Percentiles rank a stretch among this genome's conserved stretches.
Evolutionary conservation across 2,113 vertebrate species (phyloP).

Genomic region (Colaptes auratus): DNA sequence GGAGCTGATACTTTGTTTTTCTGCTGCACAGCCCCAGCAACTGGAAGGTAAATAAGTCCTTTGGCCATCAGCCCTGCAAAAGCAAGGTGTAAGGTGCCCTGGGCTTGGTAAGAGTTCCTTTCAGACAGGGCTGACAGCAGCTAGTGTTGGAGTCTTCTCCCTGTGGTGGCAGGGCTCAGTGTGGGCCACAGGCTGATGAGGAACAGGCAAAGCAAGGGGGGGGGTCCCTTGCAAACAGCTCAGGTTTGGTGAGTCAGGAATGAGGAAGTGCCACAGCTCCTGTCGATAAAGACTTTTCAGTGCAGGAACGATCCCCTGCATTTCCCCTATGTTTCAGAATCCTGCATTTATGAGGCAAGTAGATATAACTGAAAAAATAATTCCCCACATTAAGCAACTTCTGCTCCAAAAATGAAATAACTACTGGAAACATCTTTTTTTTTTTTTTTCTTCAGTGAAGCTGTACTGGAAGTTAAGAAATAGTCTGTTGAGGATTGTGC

Average conservation of each 20-base stretch:
- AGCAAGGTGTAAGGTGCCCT: background rate
- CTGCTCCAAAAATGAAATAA: background rate
- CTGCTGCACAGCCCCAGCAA: background rate
- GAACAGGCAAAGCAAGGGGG: background rate
- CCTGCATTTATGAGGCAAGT: background rate
- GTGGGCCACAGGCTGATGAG: background rate
- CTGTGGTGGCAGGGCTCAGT: accelerated
- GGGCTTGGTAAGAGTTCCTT: accelerated
- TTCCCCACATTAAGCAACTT: background rate
- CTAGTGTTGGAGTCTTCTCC: background rate
- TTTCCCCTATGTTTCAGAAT: background rate
- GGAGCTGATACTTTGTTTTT: background rate
- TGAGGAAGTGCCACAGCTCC: conserved; percentile 3
- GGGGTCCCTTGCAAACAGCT: background rate
- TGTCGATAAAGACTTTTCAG: background rate
- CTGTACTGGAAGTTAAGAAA: conserved; percentile 28
- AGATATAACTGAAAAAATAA: conserved; percentile 11
- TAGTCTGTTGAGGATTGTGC: background rate
- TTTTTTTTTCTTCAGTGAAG: background rate
- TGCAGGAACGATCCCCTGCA: background rate
- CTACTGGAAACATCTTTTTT: conserved; percentile 35
- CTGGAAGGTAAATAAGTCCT: background rate
- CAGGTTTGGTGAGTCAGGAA: background rate
- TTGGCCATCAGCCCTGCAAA: background rate
- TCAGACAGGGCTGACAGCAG: background rate